These are phyloP conservation scores for Paratilapia polleni DNA, from an alignment of 2,113 vertebrate genomes.

Conservation along the genomic window DNA sequence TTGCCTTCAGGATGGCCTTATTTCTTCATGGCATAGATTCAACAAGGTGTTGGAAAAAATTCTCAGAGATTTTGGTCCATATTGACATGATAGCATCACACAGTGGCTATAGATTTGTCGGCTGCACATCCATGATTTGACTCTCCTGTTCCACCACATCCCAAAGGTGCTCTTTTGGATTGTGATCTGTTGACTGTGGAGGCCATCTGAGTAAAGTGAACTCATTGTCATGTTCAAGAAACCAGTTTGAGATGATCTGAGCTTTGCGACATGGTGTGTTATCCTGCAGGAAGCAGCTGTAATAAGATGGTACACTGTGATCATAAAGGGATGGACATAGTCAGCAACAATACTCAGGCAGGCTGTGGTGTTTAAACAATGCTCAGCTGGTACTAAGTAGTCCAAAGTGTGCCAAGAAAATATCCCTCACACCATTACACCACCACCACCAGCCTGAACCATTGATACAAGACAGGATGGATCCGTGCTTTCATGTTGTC, in stretches of 20 bases:
- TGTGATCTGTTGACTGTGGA: too few relatives aligned
- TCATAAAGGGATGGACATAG: too few relatives aligned
- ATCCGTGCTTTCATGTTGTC: not conserved
- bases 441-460: not conserved
- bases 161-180: not conserved
- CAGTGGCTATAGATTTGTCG: not conserved
- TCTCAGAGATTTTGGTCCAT: not conserved
- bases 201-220: not conserved
- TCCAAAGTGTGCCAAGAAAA: not conserved
- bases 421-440: not conserved
- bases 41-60: not conserved
- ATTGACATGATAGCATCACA: not conserved
- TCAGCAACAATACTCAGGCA: accelerated
- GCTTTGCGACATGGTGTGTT: not conserved
- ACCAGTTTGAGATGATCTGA: not conserved
- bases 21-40: not conserved
- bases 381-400: not conserved
- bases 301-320: not conserved
- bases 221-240: not conserved
- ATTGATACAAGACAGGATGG: not conserved
- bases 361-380: not conserved
- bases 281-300: not conserved
- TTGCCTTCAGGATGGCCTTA: not conserved
- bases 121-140: accelerated
- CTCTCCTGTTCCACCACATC: not conserved